Conservation (phyloP, 2,113 vertebrate genomes). For the Bostrychus sinensis region DNA sequence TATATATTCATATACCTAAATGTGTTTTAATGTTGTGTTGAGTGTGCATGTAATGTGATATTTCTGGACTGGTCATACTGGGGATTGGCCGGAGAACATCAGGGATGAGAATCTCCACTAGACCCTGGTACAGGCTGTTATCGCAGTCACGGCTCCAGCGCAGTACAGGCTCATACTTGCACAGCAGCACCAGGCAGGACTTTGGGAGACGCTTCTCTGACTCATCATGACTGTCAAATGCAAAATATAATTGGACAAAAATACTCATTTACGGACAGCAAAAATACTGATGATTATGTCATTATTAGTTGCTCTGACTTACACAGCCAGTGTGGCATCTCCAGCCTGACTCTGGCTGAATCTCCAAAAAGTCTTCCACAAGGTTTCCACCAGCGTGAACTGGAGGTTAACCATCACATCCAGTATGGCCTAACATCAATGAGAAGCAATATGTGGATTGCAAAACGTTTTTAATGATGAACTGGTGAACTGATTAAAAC, state of each 20-base stretch:
- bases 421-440: constrained; percentile 81
- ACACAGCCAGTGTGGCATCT: constrained; percentile 85
- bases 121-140: constrained; percentile 90
- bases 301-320: constrained; percentile 63
- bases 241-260: constrained; percentile 2
- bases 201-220: constrained; percentile 93
- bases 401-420: constrained; percentile 95
- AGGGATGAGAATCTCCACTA: constrained; percentile 93
- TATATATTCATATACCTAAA: too few relatives aligned
- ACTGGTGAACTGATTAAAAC: constrained; percentile 74
- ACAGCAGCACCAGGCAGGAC: constrained; percentile 87
- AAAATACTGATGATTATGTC: neutral
- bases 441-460: too few relatives aligned
- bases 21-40: neutral
- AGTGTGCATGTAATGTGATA: neutral
- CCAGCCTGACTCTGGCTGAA: constrained; percentile 86
- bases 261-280: neutral
- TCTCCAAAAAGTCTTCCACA: constrained; percentile 96
- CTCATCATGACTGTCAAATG: constrained; percentile 85
- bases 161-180: constrained; percentile 93
- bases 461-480: too few relatives aligned
- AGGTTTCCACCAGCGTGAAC: constrained; percentile 92
- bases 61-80: constrained; percentile 79
- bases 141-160: constrained; percentile 92
- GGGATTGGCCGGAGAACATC: constrained; percentile 93